Conservation (phyloP, 1,140 invertebrate species). For the Danaus melanippus region DNA sequence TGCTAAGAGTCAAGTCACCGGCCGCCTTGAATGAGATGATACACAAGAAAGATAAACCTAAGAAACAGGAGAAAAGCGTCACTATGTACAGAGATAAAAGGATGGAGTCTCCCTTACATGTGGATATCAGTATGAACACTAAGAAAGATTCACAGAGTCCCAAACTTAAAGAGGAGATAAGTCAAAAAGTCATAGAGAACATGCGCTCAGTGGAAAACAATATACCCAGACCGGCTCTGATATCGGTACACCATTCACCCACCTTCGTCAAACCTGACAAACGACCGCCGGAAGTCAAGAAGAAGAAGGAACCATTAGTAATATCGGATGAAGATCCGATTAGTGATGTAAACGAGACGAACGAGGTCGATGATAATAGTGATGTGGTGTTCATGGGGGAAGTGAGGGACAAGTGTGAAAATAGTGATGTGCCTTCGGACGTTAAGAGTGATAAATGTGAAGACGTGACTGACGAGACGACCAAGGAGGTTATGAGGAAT, state of each 20-base stretch:
- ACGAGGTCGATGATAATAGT: constrained; percentile 58
- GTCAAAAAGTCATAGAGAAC: constrained; percentile 48
- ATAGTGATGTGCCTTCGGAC: constrained; percentile 15
- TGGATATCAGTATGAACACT: constrained; percentile 43
- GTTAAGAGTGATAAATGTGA: constrained; percentile 27
- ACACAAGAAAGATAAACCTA: constrained; percentile 43
- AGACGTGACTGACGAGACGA: constrained; percentile 31
- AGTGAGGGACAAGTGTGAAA: constrained; percentile 40
- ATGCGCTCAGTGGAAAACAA: constrained; percentile 54
- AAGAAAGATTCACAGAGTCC: constrained; percentile 32
- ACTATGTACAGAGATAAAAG: constrained; percentile 28
- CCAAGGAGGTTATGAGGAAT: constrained; percentile 29
- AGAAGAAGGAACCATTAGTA: constrained; percentile 57
- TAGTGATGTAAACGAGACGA: constrained; percentile 35
- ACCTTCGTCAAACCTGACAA: constrained; percentile 62
- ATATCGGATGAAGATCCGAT: constrained; percentile 55
- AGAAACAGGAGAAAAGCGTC: constrained; percentile 26
- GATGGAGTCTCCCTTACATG: constrained; percentile 37
- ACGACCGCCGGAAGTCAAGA: constrained; percentile 50
- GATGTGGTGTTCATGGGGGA: constrained; percentile 60
- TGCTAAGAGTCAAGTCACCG: constrained; percentile 53
- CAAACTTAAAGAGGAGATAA: constrained; percentile 34
- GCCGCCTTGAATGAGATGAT: constrained; percentile 56
- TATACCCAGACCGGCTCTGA: constrained; percentile 45
- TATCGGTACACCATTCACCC: constrained; percentile 54